phyloP scores from a whole-genome alignment of 2,888 invertebrate genomes.

The Apamea anceps region DNA sequence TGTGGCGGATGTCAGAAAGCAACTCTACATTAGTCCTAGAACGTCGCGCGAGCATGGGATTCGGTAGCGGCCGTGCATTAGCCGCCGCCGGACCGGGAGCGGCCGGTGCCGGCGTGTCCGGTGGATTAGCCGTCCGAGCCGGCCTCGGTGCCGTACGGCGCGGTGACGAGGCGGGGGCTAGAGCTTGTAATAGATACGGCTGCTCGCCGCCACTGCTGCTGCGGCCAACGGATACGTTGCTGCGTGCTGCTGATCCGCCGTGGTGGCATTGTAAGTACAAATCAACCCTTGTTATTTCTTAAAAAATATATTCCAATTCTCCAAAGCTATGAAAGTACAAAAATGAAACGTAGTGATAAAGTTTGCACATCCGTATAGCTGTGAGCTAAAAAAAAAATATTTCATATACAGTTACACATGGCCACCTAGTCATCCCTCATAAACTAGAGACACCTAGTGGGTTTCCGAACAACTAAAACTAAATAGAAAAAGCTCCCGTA shows the following conservation, averaged over 20 bases:
- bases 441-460: conserved; percentile 28
- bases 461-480: neutral
- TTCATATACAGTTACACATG: too few relatives aligned
- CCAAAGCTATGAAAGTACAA: too few relatives aligned
- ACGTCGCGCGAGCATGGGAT: conserved; percentile 82
- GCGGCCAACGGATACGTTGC: conserved; percentile 82
- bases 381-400: too few relatives aligned
- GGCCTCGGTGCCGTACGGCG: conserved; percentile 76
- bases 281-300: too few relatives aligned
- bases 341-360: too few relatives aligned
- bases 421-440: too few relatives aligned
- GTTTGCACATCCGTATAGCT: too few relatives aligned
- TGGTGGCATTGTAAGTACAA: conserved; percentile 85
- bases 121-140: conserved; percentile 73
- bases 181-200: conserved; percentile 86
- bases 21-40: conserved; percentile 84
- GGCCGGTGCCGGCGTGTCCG: conserved; percentile 69
- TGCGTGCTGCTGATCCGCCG: conserved; percentile 81
- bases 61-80: conserved; percentile 80
- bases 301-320: too few relatives aligned
- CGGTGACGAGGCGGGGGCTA: conserved; percentile 85
- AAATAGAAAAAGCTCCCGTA: neutral
- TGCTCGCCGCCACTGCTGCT: conserved; percentile 82
- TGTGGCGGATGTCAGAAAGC: conserved; percentile 85
- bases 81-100: conserved; percentile 72